phyloP scores from a whole-genome alignment of 2,113 vertebrate species.

The Gopherus evgoodei region DNA sequence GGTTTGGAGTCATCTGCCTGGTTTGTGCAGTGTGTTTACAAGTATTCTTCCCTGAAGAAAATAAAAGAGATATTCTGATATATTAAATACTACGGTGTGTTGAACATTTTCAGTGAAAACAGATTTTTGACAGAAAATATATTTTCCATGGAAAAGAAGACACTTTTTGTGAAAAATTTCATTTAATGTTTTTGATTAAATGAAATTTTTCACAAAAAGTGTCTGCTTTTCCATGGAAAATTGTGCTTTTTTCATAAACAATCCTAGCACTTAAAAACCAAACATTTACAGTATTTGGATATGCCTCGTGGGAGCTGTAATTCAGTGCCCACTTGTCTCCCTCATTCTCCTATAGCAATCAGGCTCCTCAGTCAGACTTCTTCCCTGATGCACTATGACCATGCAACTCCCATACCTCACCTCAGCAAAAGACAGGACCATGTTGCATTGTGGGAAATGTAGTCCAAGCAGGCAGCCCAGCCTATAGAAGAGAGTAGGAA shows the following conservation, averaged over 20 bases:
- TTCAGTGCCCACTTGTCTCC: neutral
- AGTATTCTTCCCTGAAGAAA: neutral
- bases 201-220: neutral
- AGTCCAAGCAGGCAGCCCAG: neutral
- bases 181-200: neutral
- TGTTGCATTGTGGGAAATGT: neutral
- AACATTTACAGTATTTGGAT: neutral
- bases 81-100: neutral
- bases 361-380: neutral
- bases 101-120: neutral
- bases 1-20: constrained; percentile 38
- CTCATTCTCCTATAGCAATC: neutral
- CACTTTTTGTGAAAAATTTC: too few relatives aligned
- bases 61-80: neutral
- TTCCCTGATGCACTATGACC: neutral
- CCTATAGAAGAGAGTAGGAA: neutral
- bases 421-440: neutral
- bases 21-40: constrained; percentile 29
- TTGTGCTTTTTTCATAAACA: neutral
- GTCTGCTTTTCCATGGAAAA: neutral
- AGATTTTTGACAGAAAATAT: neutral
- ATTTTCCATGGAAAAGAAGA: too few relatives aligned
- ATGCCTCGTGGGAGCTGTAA: neutral
- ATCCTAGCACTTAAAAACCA: neutral
- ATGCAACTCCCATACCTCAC: neutral